Evolutionary conservation across 2,888 invertebrate genomes (phyloP).

Genomic region (Caenorhabditis sp.): DNA sequence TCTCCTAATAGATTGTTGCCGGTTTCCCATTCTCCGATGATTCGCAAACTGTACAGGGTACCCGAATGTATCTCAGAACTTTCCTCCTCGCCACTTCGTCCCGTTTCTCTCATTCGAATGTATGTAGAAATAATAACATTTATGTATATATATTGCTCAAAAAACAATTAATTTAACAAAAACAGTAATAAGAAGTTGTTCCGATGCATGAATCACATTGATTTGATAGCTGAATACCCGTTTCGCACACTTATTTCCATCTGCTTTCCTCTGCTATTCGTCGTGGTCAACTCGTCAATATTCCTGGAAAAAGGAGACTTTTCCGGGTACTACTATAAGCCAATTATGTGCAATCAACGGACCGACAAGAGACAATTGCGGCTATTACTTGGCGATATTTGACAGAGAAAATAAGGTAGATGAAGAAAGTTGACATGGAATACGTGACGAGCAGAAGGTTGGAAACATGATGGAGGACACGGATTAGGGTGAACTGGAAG

Average conservation of each 20-base stretch:
- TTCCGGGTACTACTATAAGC: neutral
- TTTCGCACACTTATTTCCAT: neutral
- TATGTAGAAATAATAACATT: constrained; percentile 36
- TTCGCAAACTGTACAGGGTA: constrained; percentile 57
- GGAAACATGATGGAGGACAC: constrained; percentile 53
- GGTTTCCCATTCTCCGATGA: constrained; percentile 55
- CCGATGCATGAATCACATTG: constrained; percentile 22
- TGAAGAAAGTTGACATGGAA: constrained; percentile 53
- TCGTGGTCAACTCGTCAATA: constrained; percentile 26
- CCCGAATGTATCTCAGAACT: constrained; percentile 53
- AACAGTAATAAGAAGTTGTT: no score
- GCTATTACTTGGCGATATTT: constrained; percentile 56
- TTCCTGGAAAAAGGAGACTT: constrained; percentile 29
- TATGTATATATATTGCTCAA: constrained; percentile 36
- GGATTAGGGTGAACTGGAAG: constrained; percentile 44
- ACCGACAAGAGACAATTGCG: constrained; percentile 49
- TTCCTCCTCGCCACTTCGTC: neutral
- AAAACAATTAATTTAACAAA: constrained; percentile 14
- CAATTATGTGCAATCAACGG: constrained; percentile 32
- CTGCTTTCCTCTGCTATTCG: constrained; percentile 20
- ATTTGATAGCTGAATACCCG: constrained; percentile 38
- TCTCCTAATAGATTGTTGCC: constrained; percentile 23
- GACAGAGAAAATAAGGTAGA: constrained; percentile 56
- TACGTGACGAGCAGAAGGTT: constrained; percentile 52
- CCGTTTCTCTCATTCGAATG: constrained; percentile 3